phyloP scores from a whole-genome alignment of 2,888 invertebrate genomes.

The Merodon equestris region DNA sequence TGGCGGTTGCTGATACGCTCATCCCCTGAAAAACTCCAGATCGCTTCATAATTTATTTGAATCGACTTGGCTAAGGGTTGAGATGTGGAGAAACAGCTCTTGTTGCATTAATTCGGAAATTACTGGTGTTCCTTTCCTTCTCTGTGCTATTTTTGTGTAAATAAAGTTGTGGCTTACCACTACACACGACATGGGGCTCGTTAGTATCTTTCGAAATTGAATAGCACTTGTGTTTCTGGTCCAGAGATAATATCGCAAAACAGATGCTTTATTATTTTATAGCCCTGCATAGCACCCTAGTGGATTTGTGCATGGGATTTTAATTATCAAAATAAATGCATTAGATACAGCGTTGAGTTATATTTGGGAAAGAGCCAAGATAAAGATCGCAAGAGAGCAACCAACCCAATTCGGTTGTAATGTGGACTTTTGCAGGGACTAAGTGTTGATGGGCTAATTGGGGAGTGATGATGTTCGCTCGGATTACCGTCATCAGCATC shows the following conservation, averaged over 20 bases:
- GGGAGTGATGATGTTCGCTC: too few relatives aligned
- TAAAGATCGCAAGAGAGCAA: slow-evolving; percentile 5
- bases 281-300: slow-evolving; percentile 9
- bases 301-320: slow-evolving; percentile 32
- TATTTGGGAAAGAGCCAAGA: too few relatives aligned
- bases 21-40: too few relatives aligned
- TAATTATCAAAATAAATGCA: slow-evolving; percentile 42
- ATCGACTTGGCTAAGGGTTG: slow-evolving; percentile 5
- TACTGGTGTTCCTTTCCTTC: neutral
- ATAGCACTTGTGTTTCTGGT: neutral
- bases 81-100: slow-evolving; percentile 13
- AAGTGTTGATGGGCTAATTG: too few relatives aligned
- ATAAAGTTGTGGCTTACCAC: slow-evolving; percentile 27
- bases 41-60: slow-evolving; percentile 47
- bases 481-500: too few relatives aligned
- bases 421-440: neutral
- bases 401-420: neutral
- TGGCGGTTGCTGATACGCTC: too few relatives aligned
- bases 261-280: slow-evolving; percentile 67
- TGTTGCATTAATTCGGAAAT: slow-evolving; percentile 8
- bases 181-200: slow-evolving; percentile 13
- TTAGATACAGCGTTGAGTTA: too few relatives aligned
- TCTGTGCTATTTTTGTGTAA: slow-evolving; percentile 1
- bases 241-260: slow-evolving; percentile 51
- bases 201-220: neutral